A percentile compares a stretch with the other conserved stretches of the same genome.
Conservation (phyloP, 1,140 invertebrate species). For the Drosophila baimaii region DNA sequence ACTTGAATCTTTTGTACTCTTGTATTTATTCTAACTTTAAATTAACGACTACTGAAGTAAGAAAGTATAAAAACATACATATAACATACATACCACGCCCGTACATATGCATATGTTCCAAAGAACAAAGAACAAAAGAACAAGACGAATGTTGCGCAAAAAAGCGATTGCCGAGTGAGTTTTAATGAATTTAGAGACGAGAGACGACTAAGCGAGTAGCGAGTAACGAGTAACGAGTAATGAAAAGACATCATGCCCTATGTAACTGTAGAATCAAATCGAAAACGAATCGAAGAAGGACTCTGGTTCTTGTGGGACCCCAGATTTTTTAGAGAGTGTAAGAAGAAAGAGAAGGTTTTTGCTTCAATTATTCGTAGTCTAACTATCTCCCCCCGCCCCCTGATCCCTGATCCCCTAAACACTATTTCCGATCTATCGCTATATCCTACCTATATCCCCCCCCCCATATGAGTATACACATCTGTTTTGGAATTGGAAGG, state of each 20-base stretch:
- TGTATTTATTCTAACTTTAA: constrained; percentile 44
- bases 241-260: neutral
- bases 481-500: constrained; percentile 26
- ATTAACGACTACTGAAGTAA: constrained; percentile 44
- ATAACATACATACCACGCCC: constrained; percentile 19
- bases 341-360: constrained; percentile 26
- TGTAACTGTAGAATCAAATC: constrained; percentile 11
- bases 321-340: constrained; percentile 32
- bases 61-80: constrained; percentile 15
- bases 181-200: constrained; percentile 63
- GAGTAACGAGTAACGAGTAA: neutral
- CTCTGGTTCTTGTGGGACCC: constrained; percentile 7
- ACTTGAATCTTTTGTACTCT: constrained; percentile 31
- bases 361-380: constrained; percentile 50
- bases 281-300: constrained; percentile 1
- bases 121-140: constrained; percentile 29
- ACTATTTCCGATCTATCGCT: constrained; percentile 12
- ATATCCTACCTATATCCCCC: neutral
- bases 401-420: neutral
- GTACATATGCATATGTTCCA: constrained; percentile 50
- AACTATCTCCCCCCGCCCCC: constrained; percentile 16
- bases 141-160: constrained; percentile 30
- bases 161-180: constrained; percentile 53
- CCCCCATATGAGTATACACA: constrained; percentile 15
- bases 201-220: neutral